phyloP scores from a whole-genome alignment of 2,797 vertebrate species.

The Sternarchorhynchus goeldii region DNA sequence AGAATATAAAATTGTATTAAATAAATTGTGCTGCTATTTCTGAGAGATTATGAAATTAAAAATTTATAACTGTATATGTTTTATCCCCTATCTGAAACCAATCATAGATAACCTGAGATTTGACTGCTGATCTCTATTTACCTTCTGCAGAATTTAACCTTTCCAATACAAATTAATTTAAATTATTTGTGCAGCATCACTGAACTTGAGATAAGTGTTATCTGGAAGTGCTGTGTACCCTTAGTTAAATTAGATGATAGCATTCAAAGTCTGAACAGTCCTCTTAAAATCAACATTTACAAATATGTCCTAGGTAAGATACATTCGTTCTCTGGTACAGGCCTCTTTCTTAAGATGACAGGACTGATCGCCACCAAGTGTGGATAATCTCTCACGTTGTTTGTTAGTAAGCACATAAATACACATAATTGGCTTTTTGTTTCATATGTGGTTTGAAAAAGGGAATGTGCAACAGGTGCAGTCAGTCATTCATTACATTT shows the following conservation, averaged over 20 bases:
- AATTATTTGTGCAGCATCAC: neutral
- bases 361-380: neutral
- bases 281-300: too few species aligned
- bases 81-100: conserved; percentile 2
- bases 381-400: too few species aligned
- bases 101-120: neutral
- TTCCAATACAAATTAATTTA: neutral
- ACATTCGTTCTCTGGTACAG: neutral
- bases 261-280: neutral
- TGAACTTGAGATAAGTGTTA: conserved; percentile 14
- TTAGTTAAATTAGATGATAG: conserved; percentile 4
- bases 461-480: neutral
- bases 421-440: neutral
- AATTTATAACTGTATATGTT: neutral
- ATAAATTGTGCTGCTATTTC: neutral
- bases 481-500: neutral
- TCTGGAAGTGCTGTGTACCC: neutral
- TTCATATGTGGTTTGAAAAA: neutral
- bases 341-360: neutral
- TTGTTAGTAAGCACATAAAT: too few species aligned
- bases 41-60: neutral
- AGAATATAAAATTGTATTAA: neutral
- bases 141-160: neutral
- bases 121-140: neutral
- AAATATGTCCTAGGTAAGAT: neutral